phyloP scores from a whole-genome alignment of 2,113 vertebrate species.

The Orthonyx spaldingii region DNA sequence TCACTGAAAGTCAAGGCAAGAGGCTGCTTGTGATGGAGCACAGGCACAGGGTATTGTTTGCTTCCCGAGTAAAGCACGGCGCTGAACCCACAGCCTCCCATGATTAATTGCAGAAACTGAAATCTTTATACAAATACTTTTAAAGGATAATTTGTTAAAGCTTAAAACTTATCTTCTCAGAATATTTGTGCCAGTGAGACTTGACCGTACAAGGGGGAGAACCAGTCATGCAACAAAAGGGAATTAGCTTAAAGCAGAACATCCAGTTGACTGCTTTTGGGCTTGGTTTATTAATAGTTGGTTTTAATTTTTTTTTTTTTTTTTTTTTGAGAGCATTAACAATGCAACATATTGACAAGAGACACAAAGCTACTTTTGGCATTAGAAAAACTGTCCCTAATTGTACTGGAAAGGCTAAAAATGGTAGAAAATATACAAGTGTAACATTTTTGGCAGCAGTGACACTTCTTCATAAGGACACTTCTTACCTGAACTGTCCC shows the following conservation, averaged over 20 bases:
- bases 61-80: accelerated
- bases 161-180: neutral
- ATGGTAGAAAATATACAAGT: neutral
- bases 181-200: neutral
- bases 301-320: neutral
- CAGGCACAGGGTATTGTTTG: neutral
- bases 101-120: neutral
- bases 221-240: neutral
- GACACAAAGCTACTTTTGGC: neutral
- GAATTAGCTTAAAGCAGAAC: constrained; percentile 1
- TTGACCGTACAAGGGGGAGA: neutral
- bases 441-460: neutral
- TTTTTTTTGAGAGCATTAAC: neutral
- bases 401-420: neutral
- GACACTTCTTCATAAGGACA: neutral
- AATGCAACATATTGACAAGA: neutral
- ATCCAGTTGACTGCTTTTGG: neutral
- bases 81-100: accelerated
- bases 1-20: neutral
- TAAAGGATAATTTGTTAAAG: constrained; percentile 11
- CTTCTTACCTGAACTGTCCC: neutral
- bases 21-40: neutral
- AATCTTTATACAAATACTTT: neutral
- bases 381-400: neutral
- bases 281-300: neutral